Evolutionary conservation across 1,140 invertebrate species (phyloP), one percentile per base, ranked within the genome.

Genomic region (Drosophila watanabei): DNA sequence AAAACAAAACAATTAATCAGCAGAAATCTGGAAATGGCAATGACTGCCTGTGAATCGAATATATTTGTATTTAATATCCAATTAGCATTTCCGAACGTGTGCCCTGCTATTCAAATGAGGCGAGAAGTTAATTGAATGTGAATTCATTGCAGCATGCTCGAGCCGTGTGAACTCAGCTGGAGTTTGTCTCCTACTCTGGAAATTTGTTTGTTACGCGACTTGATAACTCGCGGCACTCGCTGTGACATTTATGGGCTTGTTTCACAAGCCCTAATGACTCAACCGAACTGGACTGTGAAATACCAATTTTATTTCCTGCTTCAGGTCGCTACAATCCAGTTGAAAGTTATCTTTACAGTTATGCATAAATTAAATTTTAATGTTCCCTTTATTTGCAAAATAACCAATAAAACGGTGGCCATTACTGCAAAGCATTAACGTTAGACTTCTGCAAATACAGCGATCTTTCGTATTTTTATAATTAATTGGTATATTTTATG

Each of bases 1-100:
- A 79, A 80, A 87, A 88, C 84, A 89, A 88, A 84, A 61, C 85
- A 84, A 88, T 88, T 89, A 88, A 88, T 89, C 78, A 84, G 84
- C 70, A 39, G 33, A 63, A 79, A 58, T 63, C 48, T 52, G 16
- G 39, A 63, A 51, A 79, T 41, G 41, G 58, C 60, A 82, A 69
- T 68, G 59, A 82, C 75, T 65, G 65, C 51, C 49, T 77, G 75
- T 68, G 54, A 77, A 39, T 48, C 56, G 73, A 56, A 77, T 77
- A 68, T 68, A 59, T 77, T 66, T 54, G n/a, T 69, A 69, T 73
- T 72, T 73, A 73, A 73, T 73, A 73, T 61, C 37, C 37, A 51
- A 73, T 73, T 73, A 73, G 68, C 71, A 73, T 73, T 52, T 73
- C 46, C 68, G 71, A 73, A 54, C 60, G 73, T 77, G 73, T 66